phyloP scores from a whole-genome alignment of 2,797 vertebrate genomes.

The Chelon labrosus region DNA sequence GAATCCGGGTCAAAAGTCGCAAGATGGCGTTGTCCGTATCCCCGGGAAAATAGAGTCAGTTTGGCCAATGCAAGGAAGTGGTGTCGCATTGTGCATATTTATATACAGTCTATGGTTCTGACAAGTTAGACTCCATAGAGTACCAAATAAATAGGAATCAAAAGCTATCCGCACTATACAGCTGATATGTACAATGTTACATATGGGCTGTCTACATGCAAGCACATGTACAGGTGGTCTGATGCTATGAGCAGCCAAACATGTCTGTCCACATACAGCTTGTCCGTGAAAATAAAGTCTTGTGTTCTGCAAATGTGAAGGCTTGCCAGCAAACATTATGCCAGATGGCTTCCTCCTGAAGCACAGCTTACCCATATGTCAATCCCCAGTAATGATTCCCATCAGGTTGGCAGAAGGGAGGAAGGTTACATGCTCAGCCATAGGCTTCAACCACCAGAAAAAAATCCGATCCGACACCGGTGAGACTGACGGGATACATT shows the following conservation, averaged over 20 bases:
- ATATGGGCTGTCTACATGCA: neutral
- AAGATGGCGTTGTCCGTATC: too few species aligned
- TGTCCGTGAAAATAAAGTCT: constrained; percentile 52
- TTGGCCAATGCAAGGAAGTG: too few species aligned
- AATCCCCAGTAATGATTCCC: constrained; percentile 64
- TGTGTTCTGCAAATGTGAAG: constrained; percentile 56
- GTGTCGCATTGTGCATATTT: too few species aligned
- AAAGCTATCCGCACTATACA: too few species aligned
- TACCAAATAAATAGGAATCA: too few species aligned
- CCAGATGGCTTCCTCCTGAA: constrained; percentile 76
- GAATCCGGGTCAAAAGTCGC: too few species aligned
- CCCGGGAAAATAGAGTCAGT: too few species aligned
- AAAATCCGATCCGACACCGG: neutral
- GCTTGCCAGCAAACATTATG: constrained; percentile 58
- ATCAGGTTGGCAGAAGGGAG: constrained; percentile 56
- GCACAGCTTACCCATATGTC: constrained; percentile 73
- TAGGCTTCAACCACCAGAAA: constrained; percentile 9
- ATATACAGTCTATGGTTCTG: too few species aligned
- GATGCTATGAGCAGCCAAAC: constrained; percentile 8
- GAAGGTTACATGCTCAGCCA: constrained; percentile 37
- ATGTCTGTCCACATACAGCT: constrained; percentile 17
- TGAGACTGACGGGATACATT: neutral
- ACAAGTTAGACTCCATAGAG: too few species aligned
- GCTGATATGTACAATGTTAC: too few species aligned
- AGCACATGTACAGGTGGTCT: neutral